Evolutionary conservation across 30 jellyfish, hydroid and myxozoan genomes (phyloP).

Genomic region (Mastigias papua): DNA sequence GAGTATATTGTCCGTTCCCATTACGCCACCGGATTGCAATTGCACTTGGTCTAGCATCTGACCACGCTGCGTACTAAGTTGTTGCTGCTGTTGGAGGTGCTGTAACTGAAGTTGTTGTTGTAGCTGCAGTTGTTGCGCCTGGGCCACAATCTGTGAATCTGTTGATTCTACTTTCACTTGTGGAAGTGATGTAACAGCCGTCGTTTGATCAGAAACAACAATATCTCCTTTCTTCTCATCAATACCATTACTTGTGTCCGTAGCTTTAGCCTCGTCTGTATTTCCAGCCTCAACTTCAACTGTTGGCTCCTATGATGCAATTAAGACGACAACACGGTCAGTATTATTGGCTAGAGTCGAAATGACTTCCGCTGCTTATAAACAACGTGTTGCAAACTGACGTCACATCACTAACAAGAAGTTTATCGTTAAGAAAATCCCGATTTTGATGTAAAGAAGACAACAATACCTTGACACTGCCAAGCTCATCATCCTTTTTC

Average conservation of each 20-base stretch:
- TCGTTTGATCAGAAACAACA: slow-evolving; percentile 5
- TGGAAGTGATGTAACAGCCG: background rate
- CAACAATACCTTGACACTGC: background rate
- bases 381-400: too few relatives aligned
- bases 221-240: background rate
- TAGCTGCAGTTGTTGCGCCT: slow-evolving; percentile 61
- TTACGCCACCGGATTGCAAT: slow-evolving; percentile 28
- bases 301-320: slow-evolving; percentile 1
- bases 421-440: too few relatives aligned
- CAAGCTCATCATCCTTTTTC: background rate
- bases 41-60: slow-evolving; percentile 27
- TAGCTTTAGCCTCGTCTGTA: slow-evolving; percentile 24
- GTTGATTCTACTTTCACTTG: background rate
- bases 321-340: background rate
- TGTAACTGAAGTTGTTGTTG: slow-evolving; percentile 50
- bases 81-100: slow-evolving; percentile 62
- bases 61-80: slow-evolving; percentile 16
- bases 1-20: background rate
- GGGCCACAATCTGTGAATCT: slow-evolving; percentile 38
- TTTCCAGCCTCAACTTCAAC: background rate
- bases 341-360: background rate
- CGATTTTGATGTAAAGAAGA: too few relatives aligned
- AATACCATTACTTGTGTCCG: background rate
- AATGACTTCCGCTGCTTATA: background rate
- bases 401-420: too few relatives aligned